Conservation (phyloP, 2,113 vertebrate genomes). For the Struthio camelus region DNA sequence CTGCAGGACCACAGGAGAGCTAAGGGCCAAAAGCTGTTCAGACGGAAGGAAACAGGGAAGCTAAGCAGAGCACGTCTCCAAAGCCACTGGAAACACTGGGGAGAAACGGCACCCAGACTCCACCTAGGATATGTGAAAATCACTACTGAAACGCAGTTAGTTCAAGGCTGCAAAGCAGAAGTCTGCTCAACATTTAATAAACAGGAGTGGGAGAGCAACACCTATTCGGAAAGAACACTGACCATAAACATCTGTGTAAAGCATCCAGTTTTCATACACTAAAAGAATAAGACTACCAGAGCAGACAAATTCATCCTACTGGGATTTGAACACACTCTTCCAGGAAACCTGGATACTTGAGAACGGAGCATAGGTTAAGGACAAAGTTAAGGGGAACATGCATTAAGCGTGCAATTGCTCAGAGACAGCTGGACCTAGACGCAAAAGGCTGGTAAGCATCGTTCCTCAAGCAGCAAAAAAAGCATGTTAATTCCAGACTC, state of each 20-base stretch:
- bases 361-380: neutral
- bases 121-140: neutral
- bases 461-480: accelerated
- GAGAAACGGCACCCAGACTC: neutral
- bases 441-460: neutral
- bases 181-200: neutral
- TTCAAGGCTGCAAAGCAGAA: neutral
- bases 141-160: neutral
- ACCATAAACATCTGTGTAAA: neutral
- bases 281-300: neutral
- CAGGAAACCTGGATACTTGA: neutral
- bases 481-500: neutral
- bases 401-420: neutral
- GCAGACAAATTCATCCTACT: neutral
- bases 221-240: neutral
- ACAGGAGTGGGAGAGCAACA: neutral
- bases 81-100: accelerated
- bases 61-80: neutral
- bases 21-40: neutral
- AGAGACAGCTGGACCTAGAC: neutral
- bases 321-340: neutral
- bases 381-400: neutral
- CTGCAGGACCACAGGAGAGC: neutral
- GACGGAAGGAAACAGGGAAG: neutral
- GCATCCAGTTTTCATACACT: neutral